These are phyloP conservation scores for Epizoanthus illoricatus DNA, from an alignment of 92 coral and sea anemone genomes.

Conservation along the genomic window DNA sequence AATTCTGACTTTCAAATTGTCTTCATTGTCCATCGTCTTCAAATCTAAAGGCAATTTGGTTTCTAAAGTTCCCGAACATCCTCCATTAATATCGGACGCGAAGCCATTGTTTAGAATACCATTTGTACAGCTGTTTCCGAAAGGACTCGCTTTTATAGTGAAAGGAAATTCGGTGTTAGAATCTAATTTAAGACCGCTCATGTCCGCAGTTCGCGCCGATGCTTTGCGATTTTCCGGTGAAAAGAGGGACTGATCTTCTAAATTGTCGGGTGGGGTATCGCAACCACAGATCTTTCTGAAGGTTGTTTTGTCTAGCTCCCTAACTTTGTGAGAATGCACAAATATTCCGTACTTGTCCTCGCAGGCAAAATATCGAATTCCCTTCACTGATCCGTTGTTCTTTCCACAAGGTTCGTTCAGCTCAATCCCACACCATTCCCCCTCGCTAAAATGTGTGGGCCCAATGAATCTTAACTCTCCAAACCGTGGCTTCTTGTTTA, in stretches of 20 bases:
- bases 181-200: background rate
- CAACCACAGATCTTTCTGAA: constrained; percentile 5
- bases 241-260: background rate
- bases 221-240: background rate
- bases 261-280: background rate
- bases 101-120: constrained; percentile 12
- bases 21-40: background rate
- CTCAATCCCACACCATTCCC: constrained; percentile 94
- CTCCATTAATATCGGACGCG: constrained; percentile 4
- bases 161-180: background rate
- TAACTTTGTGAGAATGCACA: constrained; percentile 91
- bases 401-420: constrained; percentile 89
- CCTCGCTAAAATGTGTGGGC: constrained; percentile 82
- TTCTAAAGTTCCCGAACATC: constrained; percentile 14
- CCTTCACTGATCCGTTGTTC: constrained; percentile 92
- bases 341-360: constrained; percentile 87
- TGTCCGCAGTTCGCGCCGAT: background rate
- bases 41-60: background rate
- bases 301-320: constrained; percentile 43
- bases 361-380: constrained; percentile 86
- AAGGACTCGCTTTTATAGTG: background rate
- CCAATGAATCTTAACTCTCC: constrained; percentile 86
- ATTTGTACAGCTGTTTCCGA: constrained; percentile 26
- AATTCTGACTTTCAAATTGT: background rate
- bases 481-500: constrained; percentile 71